Conservation (phyloP, 2,797 vertebrate genomes). For the Micromesistius poutassou region DNA sequence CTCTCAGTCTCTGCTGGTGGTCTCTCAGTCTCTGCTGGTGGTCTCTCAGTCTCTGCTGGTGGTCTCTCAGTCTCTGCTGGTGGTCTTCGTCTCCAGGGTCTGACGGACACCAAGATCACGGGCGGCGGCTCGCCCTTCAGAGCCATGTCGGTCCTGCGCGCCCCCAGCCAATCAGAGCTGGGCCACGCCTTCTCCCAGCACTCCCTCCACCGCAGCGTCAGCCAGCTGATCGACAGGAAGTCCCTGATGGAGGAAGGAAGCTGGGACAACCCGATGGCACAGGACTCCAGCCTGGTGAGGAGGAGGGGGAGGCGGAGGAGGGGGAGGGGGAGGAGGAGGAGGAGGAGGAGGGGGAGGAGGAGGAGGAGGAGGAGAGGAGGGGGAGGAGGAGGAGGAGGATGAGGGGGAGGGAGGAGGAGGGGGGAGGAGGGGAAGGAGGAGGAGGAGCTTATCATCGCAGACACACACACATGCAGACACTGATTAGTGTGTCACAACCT, state of each 20-base stretch:
- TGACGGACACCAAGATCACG: slow-evolving; percentile 81
- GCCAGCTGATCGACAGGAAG: slow-evolving; percentile 88
- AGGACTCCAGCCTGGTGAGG: slow-evolving; percentile 72
- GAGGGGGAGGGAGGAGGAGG: no score
- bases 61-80: not conserved
- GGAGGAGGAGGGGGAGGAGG: no score
- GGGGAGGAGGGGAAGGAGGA: no score
- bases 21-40: not conserved
- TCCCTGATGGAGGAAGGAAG: slow-evolving; percentile 75
- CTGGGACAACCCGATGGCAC: slow-evolving; percentile 82
- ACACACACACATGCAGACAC: not conserved
- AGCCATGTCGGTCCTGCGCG: slow-evolving; percentile 68
- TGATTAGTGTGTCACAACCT: not conserved
- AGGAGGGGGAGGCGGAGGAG: not conserved
- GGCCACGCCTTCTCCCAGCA: slow-evolving; percentile 74
- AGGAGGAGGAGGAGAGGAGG: no score
- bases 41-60: no score
- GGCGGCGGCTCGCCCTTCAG: slow-evolving; percentile 66
- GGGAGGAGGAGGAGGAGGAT: no score
- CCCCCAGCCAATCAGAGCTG: slow-evolving; percentile 77
- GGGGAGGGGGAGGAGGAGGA: no score
- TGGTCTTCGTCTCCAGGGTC: slow-evolving; percentile 65
- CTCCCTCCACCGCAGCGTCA: slow-evolving; percentile 85
- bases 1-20: not conserved
- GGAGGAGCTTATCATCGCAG: no score